These are phyloP conservation scores for Eilema griseolum DNA, from an alignment of 2,888 invertebrate species.

Conservation along the genomic window DNA sequence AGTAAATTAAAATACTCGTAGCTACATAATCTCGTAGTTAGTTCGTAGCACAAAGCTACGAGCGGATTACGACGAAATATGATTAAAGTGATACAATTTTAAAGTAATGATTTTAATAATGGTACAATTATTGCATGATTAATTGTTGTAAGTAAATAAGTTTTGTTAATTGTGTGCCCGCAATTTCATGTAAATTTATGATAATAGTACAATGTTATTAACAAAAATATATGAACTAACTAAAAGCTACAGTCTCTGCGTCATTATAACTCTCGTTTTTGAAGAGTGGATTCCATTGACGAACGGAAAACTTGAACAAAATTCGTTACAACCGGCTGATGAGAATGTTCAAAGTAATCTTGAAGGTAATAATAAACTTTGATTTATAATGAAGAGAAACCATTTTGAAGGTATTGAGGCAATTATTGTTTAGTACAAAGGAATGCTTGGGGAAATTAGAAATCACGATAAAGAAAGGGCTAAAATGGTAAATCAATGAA, in stretches of 20 bases:
- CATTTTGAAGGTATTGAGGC: conserved; percentile 13
- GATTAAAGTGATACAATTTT: background rate
- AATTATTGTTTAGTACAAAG: conserved; percentile 17
- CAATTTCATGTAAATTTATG: conserved; percentile 19
- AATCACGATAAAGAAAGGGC: background rate
- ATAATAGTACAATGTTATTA: conserved; percentile 16
- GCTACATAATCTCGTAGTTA: background rate
- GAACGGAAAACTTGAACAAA: conserved; percentile 35
- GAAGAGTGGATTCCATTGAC: conserved; percentile 21
- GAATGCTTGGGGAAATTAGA: conserved; percentile 1
- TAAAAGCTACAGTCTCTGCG: conserved; percentile 32
- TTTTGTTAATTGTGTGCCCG: conserved; percentile 8
- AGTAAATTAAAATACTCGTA: background rate
- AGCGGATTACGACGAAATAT: background rate
- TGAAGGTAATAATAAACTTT: conserved; percentile 41
- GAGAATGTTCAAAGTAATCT: conserved; percentile 39
- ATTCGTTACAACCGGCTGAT: conserved; percentile 42
- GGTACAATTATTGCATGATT: background rate
- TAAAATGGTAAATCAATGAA: no score
- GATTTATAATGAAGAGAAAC: conserved; percentile 24
- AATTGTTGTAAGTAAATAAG: background rate
- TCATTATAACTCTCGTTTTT: conserved; percentile 40
- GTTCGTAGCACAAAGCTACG: conserved; percentile 4
- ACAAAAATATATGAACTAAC: conserved; percentile 37
- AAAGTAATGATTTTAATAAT: background rate